Evolutionary conservation across 2,888 invertebrate genomes (phyloP).

Genomic region (Leptothorax acervorum): DNA sequence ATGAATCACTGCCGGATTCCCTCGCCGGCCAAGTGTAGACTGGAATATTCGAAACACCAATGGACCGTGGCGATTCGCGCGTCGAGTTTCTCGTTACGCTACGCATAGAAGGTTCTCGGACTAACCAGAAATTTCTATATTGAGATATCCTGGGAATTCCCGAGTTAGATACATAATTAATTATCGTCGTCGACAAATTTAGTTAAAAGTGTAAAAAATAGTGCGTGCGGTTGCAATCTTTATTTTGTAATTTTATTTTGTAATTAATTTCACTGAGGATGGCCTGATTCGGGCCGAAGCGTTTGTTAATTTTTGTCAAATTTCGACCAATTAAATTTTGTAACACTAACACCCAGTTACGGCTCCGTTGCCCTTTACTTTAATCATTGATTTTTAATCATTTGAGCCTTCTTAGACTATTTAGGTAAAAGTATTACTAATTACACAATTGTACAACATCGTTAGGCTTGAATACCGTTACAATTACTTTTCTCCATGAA

Average conservation of each 20-base stretch:
- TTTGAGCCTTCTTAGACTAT: too few relatives aligned
- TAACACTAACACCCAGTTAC: too few relatives aligned
- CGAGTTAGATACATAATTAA: background rate
- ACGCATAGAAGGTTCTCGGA: background rate
- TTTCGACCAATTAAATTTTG: too few relatives aligned
- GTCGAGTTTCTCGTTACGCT: background rate
- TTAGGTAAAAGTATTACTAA: background rate
- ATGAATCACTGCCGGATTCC: conserved; percentile 70
- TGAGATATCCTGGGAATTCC: background rate
- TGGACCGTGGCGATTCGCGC: conserved; percentile 11
- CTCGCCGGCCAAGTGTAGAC: conserved; percentile 53
- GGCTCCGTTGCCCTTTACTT: too few relatives aligned
- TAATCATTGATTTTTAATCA: too few relatives aligned
- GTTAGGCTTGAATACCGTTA: background rate
- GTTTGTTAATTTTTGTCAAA: too few relatives aligned
- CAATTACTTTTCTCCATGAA: background rate
- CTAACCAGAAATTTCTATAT: background rate
- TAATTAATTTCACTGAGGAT: too few relatives aligned
- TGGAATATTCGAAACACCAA: conserved; percentile 42
- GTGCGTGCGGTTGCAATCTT: too few relatives aligned
- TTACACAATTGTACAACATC: background rate
- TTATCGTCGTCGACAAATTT: background rate
- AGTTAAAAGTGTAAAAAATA: background rate
- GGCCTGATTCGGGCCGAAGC: too few relatives aligned
- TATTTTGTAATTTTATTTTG: too few relatives aligned